Base-by-base conservation (phyloP, 2,113 vertebrate genomes). In the Cathartes aura region DNA sequence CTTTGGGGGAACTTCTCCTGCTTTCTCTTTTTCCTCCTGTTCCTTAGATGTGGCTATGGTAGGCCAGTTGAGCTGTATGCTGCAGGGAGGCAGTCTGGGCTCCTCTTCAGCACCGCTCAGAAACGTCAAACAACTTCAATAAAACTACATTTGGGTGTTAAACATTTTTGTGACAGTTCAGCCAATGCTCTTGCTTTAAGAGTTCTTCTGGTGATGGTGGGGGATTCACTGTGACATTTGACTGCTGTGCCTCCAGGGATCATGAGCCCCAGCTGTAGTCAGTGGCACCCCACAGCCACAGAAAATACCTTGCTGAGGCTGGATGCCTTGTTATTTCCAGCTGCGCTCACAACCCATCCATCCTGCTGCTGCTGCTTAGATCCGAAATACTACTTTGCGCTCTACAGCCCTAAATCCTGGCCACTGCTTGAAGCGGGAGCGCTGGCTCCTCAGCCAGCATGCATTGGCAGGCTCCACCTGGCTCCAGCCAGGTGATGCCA, bases 1-100 rank as follows among this genome's bases (percentile, higher is more conserved):
- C 64, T 90, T 73, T 75, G 87, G 34, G 34, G 84, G 66, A 67
- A 90, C 92, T 95, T 94, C 91, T 95, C n/a, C 64, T 5, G 0
- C 67, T 97, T 96, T 87, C 74, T 63, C 56, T 86, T 88, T 95
- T 93, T 83, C 86, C 81, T 96, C 68, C 93, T 93, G 36, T 89
- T 94, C 84, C 90, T 83, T 73, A 96, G 88, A 94, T 62, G 26
- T 93, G 87, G 86, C 74, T 90, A 47, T 24, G 26, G 70, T 64
- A 89, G 64, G 90, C 87, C 59, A 91, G 50, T 64, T 26, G 58
- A 89, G 86, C 70, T 36, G 10, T 13, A n/a, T 71, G 89, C 96
- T 87, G 90, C 96, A 70, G 62, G 48, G 67, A 88, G 88, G 55
- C 70, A 78, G 50, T 8, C 55, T 74, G 36, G n/a, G n/a, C 42